phyloP scores from a whole-genome alignment of 1,140 invertebrate genomes.

The Neuroterus valhalla region DNA sequence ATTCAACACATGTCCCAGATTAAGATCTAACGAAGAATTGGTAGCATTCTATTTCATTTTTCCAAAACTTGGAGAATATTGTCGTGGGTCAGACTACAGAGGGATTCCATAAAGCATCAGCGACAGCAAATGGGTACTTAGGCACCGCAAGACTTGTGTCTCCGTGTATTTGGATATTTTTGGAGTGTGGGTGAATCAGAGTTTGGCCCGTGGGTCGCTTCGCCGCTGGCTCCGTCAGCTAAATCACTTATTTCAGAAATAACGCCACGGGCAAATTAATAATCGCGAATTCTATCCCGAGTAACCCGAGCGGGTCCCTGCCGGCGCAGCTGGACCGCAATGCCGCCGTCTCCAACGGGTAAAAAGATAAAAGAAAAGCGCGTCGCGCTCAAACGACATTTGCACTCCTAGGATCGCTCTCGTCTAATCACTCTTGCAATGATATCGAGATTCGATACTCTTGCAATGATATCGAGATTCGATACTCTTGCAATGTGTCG shows the following conservation, averaged over 20 bases:
- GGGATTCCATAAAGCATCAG: constrained; percentile 30
- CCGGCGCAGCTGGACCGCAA: constrained; percentile 39
- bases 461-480: constrained; percentile 58
- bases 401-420: constrained; percentile 51
- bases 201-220: constrained; percentile 57
- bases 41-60: constrained; percentile 2
- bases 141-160: constrained; percentile 46
- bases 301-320: constrained; percentile 41
- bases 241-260: constrained; percentile 73
- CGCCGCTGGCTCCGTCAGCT: constrained; percentile 51
- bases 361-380: constrained; percentile 37
- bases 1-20: too few relatives aligned
- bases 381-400: constrained; percentile 30
- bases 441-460: constrained; percentile 60
- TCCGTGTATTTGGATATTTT: constrained; percentile 68
- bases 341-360: constrained; percentile 31
- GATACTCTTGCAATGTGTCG: constrained; percentile 54
- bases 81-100: constrained; percentile 26
- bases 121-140: constrained; percentile 51
- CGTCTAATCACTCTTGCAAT: constrained; percentile 49
- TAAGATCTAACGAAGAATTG: background rate
- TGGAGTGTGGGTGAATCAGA: constrained; percentile 73
- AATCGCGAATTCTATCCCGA: constrained; percentile 57
- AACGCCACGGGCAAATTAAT: constrained; percentile 68
- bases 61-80: constrained; percentile 12